Base-by-base conservation (phyloP, 1,140 invertebrate genomes). In the Solenopsis invicta region DNA sequence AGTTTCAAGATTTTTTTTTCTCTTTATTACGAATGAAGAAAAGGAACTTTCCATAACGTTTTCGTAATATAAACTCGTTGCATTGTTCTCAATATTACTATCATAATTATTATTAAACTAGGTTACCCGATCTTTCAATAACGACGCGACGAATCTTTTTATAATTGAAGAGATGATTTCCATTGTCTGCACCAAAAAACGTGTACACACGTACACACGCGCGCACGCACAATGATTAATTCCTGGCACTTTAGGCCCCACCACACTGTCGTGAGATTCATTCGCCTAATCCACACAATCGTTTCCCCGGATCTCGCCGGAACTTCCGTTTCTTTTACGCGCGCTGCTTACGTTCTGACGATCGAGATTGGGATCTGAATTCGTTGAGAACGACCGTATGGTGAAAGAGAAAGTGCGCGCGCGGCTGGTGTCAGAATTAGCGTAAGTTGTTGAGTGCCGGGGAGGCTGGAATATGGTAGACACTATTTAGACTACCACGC, bases 401-500 rank as follows among this genome's bases (percentile, higher is more conserved):
- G 59, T 41, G 56, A 52, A 75, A 52, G 72, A 76, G 59, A 87
- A 74, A 90, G 88, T 59, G 59, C 86, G 52, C 76, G 82, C 52
- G 52, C 21, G 76, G 66, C 34, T 16, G 48, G 71, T 41, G 74
- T 76, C 56, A 64, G 71, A 62, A 69, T 87, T 85, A 62, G 74
- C 62, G 80, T 69, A 50, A 77, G 72, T 61, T 54, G 48, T 37
- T 13, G 52, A 61, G 48, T 37, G 56, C 21, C 24, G 67, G 13
- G 5, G 54, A 34, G 29, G 62, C 37, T 59, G 66, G 69, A 88
- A 87, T 90, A 87, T 69, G 90, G 86, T 52, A 50, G 56, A 59
- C 56, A 24, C 76, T 80, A 88, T 90, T 89, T 91, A 85, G 75
- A 75, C 66, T n/a, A 18, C 54, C 78, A 64, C 88, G 62, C 78